Evolutionary conservation across 2,797 vertebrate genomes (phyloP).

Genomic region (Antrozous pallidus): DNA sequence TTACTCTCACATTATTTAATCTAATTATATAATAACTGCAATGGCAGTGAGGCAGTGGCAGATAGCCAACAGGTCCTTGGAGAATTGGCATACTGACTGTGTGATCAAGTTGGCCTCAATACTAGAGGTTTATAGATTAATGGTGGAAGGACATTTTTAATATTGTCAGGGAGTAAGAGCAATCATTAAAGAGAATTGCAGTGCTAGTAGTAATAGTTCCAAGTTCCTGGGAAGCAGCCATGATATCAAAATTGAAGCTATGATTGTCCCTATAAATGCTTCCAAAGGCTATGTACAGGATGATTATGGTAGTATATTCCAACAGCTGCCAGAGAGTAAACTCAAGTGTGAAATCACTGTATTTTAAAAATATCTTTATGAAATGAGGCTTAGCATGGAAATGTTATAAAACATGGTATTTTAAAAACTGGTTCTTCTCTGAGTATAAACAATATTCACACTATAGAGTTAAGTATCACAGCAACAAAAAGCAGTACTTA

Average conservation of each 20-base stretch:
- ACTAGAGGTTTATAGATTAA: background rate
- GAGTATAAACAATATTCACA: background rate
- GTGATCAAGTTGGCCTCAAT: background rate
- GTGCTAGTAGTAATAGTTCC: background rate
- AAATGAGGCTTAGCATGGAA: slow-evolving; percentile 23
- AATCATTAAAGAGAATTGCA: background rate
- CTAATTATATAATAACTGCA: slow-evolving; percentile 23
- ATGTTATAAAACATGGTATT: background rate
- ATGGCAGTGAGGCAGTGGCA: background rate
- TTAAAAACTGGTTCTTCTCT: background rate
- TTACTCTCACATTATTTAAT: background rate
- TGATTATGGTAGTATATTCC: background rate
- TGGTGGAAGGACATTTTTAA: background rate
- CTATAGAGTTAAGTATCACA: background rate
- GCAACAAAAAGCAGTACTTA: background rate
- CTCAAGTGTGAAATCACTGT: background rate
- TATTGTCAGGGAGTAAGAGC: background rate
- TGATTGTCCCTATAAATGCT: background rate
- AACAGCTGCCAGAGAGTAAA: slow-evolving; percentile 31
- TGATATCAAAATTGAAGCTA: slow-evolving; percentile 23
- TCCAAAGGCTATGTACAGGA: background rate
- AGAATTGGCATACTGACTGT: background rate
- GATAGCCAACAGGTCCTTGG: background rate
- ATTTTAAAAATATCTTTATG: slow-evolving; percentile 30
- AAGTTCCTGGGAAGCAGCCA: background rate